phyloP scores from a whole-genome alignment of 1,140 invertebrate genomes.

The Meteorus sp. region DNA sequence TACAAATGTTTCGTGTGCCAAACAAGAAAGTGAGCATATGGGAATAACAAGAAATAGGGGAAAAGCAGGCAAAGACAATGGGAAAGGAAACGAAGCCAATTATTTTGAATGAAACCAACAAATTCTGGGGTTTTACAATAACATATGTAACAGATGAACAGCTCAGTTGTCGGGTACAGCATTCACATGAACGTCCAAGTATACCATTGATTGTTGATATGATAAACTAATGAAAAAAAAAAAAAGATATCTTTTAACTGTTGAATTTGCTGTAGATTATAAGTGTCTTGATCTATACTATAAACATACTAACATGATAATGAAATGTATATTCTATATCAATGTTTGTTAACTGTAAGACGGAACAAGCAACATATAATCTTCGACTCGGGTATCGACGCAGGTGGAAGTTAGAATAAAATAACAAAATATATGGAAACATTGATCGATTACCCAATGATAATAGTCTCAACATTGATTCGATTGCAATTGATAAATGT shows the following conservation, averaged over 20 bases:
- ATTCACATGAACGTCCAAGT: slow-evolving; percentile 13
- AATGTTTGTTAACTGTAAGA: slow-evolving; percentile 42
- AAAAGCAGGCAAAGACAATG: too few species aligned
- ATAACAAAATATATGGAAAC: slow-evolving; percentile 19
- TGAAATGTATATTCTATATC: slow-evolving; percentile 56
- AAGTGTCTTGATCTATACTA: slow-evolving; percentile 56
- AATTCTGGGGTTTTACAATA: too few species aligned
- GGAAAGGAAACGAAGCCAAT: too few species aligned
- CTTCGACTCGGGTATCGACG: slow-evolving; percentile 23
- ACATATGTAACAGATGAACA: neutral
- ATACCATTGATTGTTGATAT: slow-evolving; percentile 24
- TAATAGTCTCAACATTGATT: too few species aligned
- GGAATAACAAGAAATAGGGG: too few species aligned
- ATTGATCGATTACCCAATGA: neutral
- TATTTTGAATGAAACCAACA: too few species aligned
- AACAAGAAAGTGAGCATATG: too few species aligned
- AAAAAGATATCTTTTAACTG: slow-evolving; percentile 50
- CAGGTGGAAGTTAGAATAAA: slow-evolving; percentile 7
- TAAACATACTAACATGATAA: too few species aligned
- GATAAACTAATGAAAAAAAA: too few species aligned
- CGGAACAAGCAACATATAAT: slow-evolving; percentile 13
- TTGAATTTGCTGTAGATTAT: slow-evolving; percentile 55
- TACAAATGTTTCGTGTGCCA: too few species aligned
- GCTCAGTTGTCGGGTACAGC: neutral
- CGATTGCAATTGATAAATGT: too few species aligned